Percentiles rank a stretch among this genome's conserved stretches.
Conservation (phyloP, 1,140 invertebrate species). For the Melanaphis sacchari region DNA sequence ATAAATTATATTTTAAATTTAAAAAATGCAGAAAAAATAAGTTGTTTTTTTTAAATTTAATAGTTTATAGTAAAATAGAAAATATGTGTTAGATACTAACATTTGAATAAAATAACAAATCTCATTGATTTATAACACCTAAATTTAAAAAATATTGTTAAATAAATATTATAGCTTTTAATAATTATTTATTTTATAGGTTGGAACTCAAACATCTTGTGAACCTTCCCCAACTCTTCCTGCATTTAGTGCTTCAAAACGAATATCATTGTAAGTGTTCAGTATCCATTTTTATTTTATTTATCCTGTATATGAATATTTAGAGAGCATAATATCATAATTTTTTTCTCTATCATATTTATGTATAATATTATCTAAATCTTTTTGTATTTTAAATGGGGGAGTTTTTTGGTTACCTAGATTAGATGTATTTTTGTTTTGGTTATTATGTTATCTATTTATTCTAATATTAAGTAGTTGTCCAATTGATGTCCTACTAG, state of each 20-base stretch:
- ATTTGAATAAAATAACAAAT: not conserved
- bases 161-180: not conserved
- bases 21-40: too few species aligned
- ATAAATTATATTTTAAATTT: too few species aligned
- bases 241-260: slow-evolving; percentile 58
- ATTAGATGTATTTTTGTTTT: not conserved
- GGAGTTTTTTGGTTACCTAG: not conserved
- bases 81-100: not conserved
- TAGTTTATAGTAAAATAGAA: not conserved
- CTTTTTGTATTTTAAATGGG: not conserved
- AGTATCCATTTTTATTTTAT: not conserved
- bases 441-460: not conserved
- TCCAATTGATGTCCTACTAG: not conserved
- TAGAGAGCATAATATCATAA: not conserved
- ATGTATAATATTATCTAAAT: not conserved
- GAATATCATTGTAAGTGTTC: slow-evolving; percentile 60
- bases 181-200: slow-evolving; percentile 57
- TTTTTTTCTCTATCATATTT: not conserved
- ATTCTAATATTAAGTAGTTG: not conserved
- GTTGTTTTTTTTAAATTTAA: not conserved
- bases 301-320: not conserved
- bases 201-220: slow-evolving; percentile 60
- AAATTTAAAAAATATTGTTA: not conserved
- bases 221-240: slow-evolving; percentile 60
- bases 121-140: not conserved